Base-by-base conservation (phyloP, 2,113 vertebrate genomes). In the Cryptomyrus ogoouensis region DNA sequence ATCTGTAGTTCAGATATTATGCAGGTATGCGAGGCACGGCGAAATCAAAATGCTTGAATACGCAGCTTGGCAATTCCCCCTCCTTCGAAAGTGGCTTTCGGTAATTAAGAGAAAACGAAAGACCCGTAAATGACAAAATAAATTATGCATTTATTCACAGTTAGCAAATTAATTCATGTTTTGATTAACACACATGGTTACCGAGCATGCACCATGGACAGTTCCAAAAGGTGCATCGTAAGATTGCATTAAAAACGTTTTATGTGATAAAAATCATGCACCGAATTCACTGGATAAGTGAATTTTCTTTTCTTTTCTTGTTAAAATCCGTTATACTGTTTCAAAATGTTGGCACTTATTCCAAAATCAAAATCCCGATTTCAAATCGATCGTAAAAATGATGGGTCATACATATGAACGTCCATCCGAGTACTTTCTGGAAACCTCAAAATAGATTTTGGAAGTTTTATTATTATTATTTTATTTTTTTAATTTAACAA, bases 1-100 rank as follows among this genome's bases (percentile, higher is more conserved):
- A 95, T 94, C 92, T 94, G 92, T 92, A 93, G 92, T 91, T 94
- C 93, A 95, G 91, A 92, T 91, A 94, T 93, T 93, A 70, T 90
- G 92, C 91, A 93, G 92, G 94, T 94, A 95, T 94, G 94, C 91
- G 94, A 93, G 89, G 91, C 66, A 87, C 90, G 89, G 89, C 87
- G 56, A 90, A 91, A 90, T 91, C 84, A 86, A 47, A 70, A 50
- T 35, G 83, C 90, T 62, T 91, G 84, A 90, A 87, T 86, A 91
- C 91, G 88, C 80, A 62, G 2, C 35, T 80, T 42, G 44, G 83
- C 44, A 27, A 84, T 84, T 44, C 44, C 83, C 83, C 44, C 83
- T 47, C 21, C 83, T 84, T 47, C 44, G 44, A 47, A 47, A 47
- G 5, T 84, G 9, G 3, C 44, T 5, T 70, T 80, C 35, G 15